Evolutionary conservation across 2,888 invertebrate genomes (phyloP).

Genomic region (Calliphora vomitoria): DNA sequence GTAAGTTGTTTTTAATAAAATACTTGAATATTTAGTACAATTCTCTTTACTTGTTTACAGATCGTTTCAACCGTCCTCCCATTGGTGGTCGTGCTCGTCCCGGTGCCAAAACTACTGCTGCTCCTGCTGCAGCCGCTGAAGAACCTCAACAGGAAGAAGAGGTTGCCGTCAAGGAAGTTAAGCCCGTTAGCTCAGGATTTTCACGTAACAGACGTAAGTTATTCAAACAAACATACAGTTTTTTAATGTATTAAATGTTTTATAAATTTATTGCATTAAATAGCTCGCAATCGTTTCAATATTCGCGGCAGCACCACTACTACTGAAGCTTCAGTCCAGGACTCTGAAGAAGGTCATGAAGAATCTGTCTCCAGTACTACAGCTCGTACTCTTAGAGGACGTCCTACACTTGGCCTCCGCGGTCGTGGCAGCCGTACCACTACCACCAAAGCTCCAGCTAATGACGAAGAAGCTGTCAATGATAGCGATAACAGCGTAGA

Average conservation of each 20-base stretch:
- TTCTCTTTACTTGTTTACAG: slow-evolving; percentile 72
- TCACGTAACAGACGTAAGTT: slow-evolving; percentile 83
- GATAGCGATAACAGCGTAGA: slow-evolving; percentile 76
- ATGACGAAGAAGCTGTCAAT: slow-evolving; percentile 72
- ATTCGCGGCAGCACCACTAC: slow-evolving; percentile 82
- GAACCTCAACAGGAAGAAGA: slow-evolving; percentile 79
- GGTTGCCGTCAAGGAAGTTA: slow-evolving; percentile 80
- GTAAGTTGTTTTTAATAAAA: slow-evolving; percentile 75
- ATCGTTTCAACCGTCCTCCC: slow-evolving; percentile 84
- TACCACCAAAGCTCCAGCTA: slow-evolving; percentile 79
- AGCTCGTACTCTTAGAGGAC: slow-evolving; percentile 80
- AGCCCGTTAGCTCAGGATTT: slow-evolving; percentile 81
- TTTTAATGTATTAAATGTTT: neutral
- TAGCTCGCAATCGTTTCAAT: slow-evolving; percentile 84
- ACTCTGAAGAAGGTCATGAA: slow-evolving; percentile 75
- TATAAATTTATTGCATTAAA: neutral
- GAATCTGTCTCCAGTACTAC: slow-evolving; percentile 79
- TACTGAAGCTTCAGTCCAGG: slow-evolving; percentile 78
- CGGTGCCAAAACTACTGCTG: slow-evolving; percentile 79
- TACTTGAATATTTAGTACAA: neutral
- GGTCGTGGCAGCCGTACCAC: slow-evolving; percentile 82
- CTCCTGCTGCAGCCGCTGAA: slow-evolving; percentile 75
- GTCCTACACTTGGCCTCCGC: slow-evolving; percentile 82
- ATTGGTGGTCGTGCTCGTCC: slow-evolving; percentile 82
- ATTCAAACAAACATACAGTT: neutral